Evolutionary conservation across 1,140 invertebrate species (phyloP).

Genomic region (Nephotettix cincticeps): DNA sequence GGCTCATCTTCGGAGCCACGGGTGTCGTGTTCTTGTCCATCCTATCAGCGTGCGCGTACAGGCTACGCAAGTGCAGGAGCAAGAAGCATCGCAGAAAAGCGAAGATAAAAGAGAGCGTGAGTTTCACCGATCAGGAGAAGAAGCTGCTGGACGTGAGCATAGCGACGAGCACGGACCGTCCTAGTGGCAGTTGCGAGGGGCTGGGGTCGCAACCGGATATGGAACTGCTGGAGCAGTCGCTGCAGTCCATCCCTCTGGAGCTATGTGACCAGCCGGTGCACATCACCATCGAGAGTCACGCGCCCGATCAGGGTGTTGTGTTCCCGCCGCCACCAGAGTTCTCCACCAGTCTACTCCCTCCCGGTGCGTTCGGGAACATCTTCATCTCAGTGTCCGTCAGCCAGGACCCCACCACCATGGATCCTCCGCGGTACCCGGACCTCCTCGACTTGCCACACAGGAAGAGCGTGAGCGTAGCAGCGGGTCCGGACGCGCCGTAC

Average conservation of each 20-base stretch:
- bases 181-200: conserved; percentile 45
- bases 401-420: conserved; percentile 54
- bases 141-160: conserved; percentile 75
- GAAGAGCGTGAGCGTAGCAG: conserved; percentile 48
- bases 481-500: conserved; percentile 48
- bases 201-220: conserved; percentile 54
- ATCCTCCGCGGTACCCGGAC: conserved; percentile 61
- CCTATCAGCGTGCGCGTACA: conserved; percentile 57
- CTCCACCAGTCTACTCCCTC: conserved; percentile 58
- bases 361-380: conserved; percentile 66
- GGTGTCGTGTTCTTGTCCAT: conserved; percentile 53
- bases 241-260: conserved; percentile 44
- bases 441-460: conserved; percentile 69
- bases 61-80: conserved; percentile 49
- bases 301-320: conserved; percentile 43
- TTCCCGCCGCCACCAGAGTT: conserved; percentile 66
- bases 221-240: conserved; percentile 46
- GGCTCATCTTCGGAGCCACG: conserved; percentile 54
- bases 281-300: conserved; percentile 73
- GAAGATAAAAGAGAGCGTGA: conserved; percentile 69
- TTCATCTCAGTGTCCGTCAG: conserved; percentile 72
- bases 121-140: conserved; percentile 83
- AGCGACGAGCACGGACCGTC: conserved; percentile 70
- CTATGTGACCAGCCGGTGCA: conserved; percentile 63
- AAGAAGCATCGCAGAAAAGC: conserved; percentile 56